phyloP scores from a whole-genome alignment of 2,888 invertebrate genomes.

The Dicycla oo region DNA sequence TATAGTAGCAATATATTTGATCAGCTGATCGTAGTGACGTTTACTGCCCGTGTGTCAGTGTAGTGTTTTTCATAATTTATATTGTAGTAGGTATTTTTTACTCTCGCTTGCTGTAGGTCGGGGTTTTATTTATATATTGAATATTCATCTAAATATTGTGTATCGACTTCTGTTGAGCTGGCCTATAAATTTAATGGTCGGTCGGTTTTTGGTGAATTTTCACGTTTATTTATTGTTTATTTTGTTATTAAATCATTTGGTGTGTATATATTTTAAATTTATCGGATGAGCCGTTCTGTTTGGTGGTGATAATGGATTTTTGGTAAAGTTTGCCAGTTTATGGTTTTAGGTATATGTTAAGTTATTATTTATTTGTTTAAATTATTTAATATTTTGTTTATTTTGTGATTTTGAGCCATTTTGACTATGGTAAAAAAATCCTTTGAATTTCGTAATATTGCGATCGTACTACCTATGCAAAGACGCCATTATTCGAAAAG shows the following conservation, averaged over 20 bases:
- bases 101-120: conserved; percentile 85
- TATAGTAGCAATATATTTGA: conserved; percentile 91
- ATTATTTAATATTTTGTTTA: neutral
- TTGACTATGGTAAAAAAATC: neutral
- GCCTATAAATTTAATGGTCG: conserved; percentile 70
- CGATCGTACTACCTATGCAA: neutral
- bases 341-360: conserved; percentile 39
- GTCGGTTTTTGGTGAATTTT: conserved; percentile 71
- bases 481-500: no score
- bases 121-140: conserved; percentile 86
- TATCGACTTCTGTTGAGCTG: conserved; percentile 65
- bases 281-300: conserved; percentile 60
- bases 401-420: neutral
- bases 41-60: conserved; percentile 86
- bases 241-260: conserved; percentile 68
- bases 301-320: conserved; percentile 54
- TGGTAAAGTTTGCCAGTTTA: conserved; percentile 41
- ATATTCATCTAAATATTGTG: conserved; percentile 80
- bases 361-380: conserved; percentile 46
- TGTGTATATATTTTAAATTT: conserved; percentile 64
- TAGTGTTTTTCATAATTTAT: conserved; percentile 90
- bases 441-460: neutral
- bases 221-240: conserved; percentile 72
- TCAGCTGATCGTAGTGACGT: conserved; percentile 90
- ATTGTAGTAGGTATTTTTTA: conserved; percentile 84